These are phyloP conservation scores for Aspidiotus rigidus DNA, from an alignment of 2,888 invertebrate genomes.

Conservation along the genomic window DNA sequence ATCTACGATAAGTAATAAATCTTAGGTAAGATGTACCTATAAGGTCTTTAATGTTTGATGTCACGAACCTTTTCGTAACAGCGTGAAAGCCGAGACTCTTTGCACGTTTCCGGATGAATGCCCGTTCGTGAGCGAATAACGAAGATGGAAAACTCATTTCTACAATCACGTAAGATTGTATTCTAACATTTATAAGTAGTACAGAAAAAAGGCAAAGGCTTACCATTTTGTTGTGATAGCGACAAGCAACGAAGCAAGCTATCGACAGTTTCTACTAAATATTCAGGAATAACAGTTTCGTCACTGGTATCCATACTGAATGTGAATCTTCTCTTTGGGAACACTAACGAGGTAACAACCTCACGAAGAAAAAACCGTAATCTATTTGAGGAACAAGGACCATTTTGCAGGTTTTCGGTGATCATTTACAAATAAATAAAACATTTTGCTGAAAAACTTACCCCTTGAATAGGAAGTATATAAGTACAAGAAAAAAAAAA, in stretches of 20 bases:
- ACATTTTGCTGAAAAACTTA: too few species aligned
- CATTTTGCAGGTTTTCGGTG: too few species aligned
- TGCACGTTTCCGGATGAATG: constrained; percentile 15
- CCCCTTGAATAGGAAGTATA: too few species aligned
- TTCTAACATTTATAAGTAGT: background rate
- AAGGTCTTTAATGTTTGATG: background rate
- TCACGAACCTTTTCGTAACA: constrained; percentile 13
- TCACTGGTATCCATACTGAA: background rate
- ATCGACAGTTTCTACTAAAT: constrained; percentile 18
- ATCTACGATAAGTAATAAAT: background rate
- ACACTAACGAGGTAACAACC: too few species aligned
- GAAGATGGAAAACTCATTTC: constrained; percentile 24
- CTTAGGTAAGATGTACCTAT: background rate
- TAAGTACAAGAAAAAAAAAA: too few species aligned
- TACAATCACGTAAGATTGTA: background rate
- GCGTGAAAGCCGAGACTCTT: constrained; percentile 9
- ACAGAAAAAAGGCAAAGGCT: background rate
- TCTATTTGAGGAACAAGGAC: too few species aligned
- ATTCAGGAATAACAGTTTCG: background rate
- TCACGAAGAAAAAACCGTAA: too few species aligned
- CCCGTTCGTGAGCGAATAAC: constrained; percentile 15
- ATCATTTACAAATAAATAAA: too few species aligned
- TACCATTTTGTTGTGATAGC: constrained; percentile 26
- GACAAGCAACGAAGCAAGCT: constrained; percentile 16
- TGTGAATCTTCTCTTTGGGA: too few species aligned